phyloP scores from a whole-genome alignment of 2,888 invertebrate genomes.

The Eupithecia tripunctaria region DNA sequence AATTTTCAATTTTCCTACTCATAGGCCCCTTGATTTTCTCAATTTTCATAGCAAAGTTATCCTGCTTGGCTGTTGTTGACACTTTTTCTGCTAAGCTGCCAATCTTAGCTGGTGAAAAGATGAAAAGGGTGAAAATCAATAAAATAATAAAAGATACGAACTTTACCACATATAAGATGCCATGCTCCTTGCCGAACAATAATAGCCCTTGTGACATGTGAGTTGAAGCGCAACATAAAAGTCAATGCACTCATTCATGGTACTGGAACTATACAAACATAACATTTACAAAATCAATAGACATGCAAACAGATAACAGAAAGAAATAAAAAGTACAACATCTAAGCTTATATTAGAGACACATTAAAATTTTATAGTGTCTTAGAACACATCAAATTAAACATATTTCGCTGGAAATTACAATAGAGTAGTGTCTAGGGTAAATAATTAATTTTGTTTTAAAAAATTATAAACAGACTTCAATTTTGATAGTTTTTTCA shows the following conservation, averaged over 20 bases:
- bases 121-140: neutral
- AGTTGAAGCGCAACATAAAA: slow-evolving; percentile 48
- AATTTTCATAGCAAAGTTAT: too few relatives aligned
- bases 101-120: neutral
- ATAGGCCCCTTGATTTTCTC: too few relatives aligned
- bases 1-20: too few relatives aligned
- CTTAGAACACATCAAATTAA: neutral
- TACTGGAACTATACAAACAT: slow-evolving; percentile 53
- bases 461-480: too few relatives aligned
- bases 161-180: slow-evolving; percentile 36
- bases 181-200: slow-evolving; percentile 28
- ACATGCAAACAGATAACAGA: slow-evolving; percentile 10
- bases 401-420: too few relatives aligned
- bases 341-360: neutral
- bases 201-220: slow-evolving; percentile 25
- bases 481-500: too few relatives aligned
- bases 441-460: too few relatives aligned
- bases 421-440: too few relatives aligned
- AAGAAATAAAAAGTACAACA: slow-evolving; percentile 1
- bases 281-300: slow-evolving; percentile 23
- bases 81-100: neutral
- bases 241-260: slow-evolving; percentile 46
- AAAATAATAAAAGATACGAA: neutral
- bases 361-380: too few relatives aligned
- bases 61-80: neutral